Base-by-base conservation (phyloP, 2,888 invertebrate species). In the Tenthredo distinguenda region DNA sequence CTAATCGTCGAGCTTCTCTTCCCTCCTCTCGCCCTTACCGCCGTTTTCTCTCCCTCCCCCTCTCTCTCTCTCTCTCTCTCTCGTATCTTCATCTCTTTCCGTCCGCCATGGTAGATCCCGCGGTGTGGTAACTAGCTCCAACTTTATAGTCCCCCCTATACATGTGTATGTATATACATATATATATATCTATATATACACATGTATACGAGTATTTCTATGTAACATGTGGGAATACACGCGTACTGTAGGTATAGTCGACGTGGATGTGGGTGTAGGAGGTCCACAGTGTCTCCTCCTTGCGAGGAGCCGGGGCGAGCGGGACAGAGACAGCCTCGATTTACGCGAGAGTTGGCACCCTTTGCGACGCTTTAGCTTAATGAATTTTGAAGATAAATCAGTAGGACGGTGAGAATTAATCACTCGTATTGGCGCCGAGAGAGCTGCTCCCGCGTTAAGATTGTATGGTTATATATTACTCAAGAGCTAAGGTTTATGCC, bases 1-100 rank as follows among this genome's bases (percentile, higher is more conserved):
- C 89, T 90, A 88, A 90, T 90, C 88, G 88, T 79, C 86, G 87
- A 85, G 86, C 87, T 87, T 7, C 82, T 72, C 58, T 26, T 37
- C 68, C 77, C 21, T 26, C 50, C 58, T 47, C 76, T 40, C 72
- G 43, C 58, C 50, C 77, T n/a, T 85, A 37, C 74, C 26, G n/a
- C 74, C 43, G 21, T 74, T n/a, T 18, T 37, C 18, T n/a, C 72
- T 40, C 7, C 2, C n/a, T 72, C 72, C 0, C 37, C n/a, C 9
- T 34, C 15, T 40, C 74, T 40, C 40, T 40, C 34, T 72, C 26
- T 26, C 62, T 62, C 62, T 47, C 26, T 47, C 47, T 15, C 71
- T 37, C 21, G 6, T 50, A 18, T 50, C 50, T 50, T 50, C 18
- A 18, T 68, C 68, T 68, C 21, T 12, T 15, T 68, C 31, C n/a